Evolutionary conservation across 37 sponge, comb jelly and placozoan genomes (phyloP).

Genomic region (Bolinopsis microptera): DNA sequence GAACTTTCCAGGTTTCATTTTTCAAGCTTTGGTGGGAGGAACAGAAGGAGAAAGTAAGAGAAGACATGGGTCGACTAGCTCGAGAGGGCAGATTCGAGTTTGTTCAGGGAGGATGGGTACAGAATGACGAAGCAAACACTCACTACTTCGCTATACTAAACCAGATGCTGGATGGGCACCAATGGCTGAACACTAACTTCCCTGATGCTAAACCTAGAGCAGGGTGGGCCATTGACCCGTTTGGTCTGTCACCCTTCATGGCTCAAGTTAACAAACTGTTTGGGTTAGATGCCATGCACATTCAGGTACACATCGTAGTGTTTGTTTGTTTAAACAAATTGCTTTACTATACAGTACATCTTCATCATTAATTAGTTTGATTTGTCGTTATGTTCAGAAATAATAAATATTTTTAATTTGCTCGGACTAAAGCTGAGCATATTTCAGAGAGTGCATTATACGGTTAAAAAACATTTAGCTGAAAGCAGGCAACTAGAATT

Average conservation of each 20-base stretch:
- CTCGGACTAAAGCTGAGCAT: no score
- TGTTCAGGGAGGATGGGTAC: constrained; percentile 98
- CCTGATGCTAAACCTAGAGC: constrained; percentile 74
- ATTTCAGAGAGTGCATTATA: constrained; percentile 85
- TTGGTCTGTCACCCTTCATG: constrained; percentile 93
- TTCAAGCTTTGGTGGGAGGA: constrained; percentile 60
- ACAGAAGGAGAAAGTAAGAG: constrained; percentile 14
- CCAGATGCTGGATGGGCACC: constrained; percentile 92
- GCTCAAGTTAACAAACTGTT: constrained; percentile 79
- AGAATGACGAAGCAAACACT: constrained; percentile 98
- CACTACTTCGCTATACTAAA: constrained; percentile 96
- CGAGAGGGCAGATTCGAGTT: constrained; percentile 84
- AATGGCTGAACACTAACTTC: constrained; percentile 80
- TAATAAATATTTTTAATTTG: no score
- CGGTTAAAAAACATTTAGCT: constrained; percentile 85
- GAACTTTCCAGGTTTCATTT: not conserved
- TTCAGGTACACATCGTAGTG: no score
- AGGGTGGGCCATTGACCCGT: constrained; percentile 94
- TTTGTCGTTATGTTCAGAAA: no score
- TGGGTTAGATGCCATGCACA: constrained; percentile 80
- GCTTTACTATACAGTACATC: no score
- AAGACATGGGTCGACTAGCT: constrained; percentile 57
- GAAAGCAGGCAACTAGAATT: constrained; percentile 81
- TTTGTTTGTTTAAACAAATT: no score
- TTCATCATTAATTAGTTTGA: no score